phyloP scores from a whole-genome alignment of 2,888 invertebrate species.

The Muschampia staudingeri region DNA sequence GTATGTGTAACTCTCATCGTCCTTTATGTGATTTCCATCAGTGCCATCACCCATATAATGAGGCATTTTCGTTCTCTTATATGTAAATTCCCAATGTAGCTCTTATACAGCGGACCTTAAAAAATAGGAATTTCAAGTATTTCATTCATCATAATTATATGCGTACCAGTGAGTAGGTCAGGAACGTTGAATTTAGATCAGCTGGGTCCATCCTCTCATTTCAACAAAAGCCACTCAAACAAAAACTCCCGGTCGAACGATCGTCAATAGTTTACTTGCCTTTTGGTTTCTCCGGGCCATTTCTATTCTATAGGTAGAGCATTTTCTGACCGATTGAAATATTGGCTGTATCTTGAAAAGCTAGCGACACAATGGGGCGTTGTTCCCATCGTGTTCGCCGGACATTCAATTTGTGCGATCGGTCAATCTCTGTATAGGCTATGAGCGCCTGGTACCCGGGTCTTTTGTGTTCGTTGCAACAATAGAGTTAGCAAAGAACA shows the following conservation, averaged over 20 bases:
- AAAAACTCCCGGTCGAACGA: slow-evolving; percentile 28
- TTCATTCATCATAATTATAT: too few species aligned
- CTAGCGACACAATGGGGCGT: slow-evolving; percentile 80
- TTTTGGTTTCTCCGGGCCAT: slow-evolving; percentile 42
- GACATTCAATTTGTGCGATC: slow-evolving; percentile 89
- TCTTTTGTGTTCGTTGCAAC: slow-evolving; percentile 81
- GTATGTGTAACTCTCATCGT: too few species aligned
- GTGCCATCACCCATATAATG: too few species aligned
- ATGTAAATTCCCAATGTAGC: too few species aligned
- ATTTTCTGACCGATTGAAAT: slow-evolving; percentile 79
- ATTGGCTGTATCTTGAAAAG: slow-evolving; percentile 84
- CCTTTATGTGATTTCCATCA: too few species aligned
- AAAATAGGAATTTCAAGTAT: too few species aligned
- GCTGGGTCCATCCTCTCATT: background rate
- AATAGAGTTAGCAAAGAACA: slow-evolving; percentile 78
- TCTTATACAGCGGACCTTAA: too few species aligned
- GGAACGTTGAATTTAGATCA: background rate
- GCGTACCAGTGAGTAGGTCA: too few species aligned
- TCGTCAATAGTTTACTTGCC: slow-evolving; percentile 46
- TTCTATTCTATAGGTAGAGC: slow-evolving; percentile 71
- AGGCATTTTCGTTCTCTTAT: too few species aligned
- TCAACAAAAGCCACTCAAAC: slow-evolving; percentile 29
- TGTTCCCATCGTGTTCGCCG: slow-evolving; percentile 81
- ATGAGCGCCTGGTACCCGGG: slow-evolving; percentile 80
- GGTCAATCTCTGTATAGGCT: slow-evolving; percentile 84